Conservation (phyloP, 2,888 invertebrate genomes). For the Vandiemenella viatica region DNA sequence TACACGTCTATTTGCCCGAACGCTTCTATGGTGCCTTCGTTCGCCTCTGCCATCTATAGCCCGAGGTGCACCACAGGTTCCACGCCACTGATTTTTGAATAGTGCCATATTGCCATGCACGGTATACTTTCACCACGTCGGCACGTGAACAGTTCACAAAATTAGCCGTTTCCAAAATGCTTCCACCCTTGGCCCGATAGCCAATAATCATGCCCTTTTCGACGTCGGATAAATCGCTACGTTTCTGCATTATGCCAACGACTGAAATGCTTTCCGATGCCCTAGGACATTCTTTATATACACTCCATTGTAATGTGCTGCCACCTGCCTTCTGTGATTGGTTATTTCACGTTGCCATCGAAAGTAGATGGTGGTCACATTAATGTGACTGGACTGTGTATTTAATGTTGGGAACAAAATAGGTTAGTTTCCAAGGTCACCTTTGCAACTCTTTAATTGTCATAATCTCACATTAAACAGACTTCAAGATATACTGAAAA, state of each 20-base stretch:
- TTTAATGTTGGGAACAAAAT: no score
- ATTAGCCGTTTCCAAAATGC: neutral
- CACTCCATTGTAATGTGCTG: neutral
- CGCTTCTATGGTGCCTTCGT: neutral
- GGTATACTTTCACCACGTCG: neutral
- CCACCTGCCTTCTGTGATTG: neutral
- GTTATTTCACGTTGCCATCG: neutral
- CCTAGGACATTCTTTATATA: neutral
- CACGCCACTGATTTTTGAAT: neutral
- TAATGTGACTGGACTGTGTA: neutral
- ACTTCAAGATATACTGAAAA: no score
- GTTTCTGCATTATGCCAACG: neutral
- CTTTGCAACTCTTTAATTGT: no score
- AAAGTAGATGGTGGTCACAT: neutral
- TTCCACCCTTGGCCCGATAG: neutral
- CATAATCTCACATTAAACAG: no score
- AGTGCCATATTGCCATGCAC: neutral
- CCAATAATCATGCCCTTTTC: neutral
- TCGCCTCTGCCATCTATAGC: neutral
- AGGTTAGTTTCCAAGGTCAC: no score
- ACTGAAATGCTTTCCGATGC: neutral
- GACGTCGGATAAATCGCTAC: neutral
- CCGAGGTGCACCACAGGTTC: neutral
- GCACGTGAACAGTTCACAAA: neutral
- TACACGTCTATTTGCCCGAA: neutral